A percentile compares a stretch with the other conserved stretches of the same genome.
Evolutionary conservation across 1,140 invertebrate genomes (phyloP).

Genomic region (Nymphalis io): DNA sequence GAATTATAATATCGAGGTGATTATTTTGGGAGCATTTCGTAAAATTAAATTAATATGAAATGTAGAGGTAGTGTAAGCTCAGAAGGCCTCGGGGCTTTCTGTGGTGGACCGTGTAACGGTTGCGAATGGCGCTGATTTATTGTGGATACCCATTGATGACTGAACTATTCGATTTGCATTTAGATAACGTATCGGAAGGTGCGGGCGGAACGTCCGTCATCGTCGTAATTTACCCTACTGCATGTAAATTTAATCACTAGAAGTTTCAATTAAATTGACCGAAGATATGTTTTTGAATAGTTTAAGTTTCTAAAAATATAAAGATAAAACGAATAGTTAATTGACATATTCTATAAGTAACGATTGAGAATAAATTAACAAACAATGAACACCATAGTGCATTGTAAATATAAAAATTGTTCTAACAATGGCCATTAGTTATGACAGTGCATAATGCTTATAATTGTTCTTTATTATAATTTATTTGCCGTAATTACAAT

Average conservation of each 20-base stretch:
- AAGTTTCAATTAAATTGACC: not conserved
- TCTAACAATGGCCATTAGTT: not conserved
- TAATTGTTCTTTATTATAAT: slow-evolving; percentile 17
- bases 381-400: not conserved
- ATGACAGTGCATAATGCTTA: slow-evolving; percentile 2
- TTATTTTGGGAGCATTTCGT: not conserved
- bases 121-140: slow-evolving; percentile 68
- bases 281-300: not conserved
- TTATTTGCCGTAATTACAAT: slow-evolving; percentile 32
- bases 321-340: not conserved
- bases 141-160: slow-evolving; percentile 59
- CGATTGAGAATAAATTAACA: not conserved
- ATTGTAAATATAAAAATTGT: not conserved
- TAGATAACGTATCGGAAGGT: slow-evolving; percentile 64
- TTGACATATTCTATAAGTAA: not conserved
- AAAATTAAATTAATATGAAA: not conserved
- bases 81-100: not conserved
- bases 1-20: not conserved
- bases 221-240: slow-evolving; percentile 61
- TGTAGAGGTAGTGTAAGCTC: not conserved
- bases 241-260: slow-evolving; percentile 60
- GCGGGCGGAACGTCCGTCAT: slow-evolving; percentile 37
- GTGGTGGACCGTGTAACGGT: slow-evolving; percentile 55
- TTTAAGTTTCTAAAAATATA: not conserved
- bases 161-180: slow-evolving; percentile 78